These are phyloP conservation scores for Cyprinella venusta DNA, from an alignment of 2,797 vertebrate genomes.

Conservation along the genomic window DNA sequence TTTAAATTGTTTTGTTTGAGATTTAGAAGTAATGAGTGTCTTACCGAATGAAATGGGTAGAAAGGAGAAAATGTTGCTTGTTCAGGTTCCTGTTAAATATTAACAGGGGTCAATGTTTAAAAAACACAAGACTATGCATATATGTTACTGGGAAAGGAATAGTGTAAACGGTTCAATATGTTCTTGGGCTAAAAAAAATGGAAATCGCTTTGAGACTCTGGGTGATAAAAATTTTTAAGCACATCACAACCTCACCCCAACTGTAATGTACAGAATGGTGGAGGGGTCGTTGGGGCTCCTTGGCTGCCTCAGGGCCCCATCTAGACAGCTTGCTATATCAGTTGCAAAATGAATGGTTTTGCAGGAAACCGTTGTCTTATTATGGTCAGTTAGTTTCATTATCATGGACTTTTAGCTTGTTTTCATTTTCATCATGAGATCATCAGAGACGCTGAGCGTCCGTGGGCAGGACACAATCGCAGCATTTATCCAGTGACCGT, in stretches of 20 bases:
- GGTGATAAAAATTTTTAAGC: neutral
- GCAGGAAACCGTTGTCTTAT: neutral
- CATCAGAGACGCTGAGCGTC: no score
- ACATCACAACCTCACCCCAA: neutral
- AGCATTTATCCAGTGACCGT: no score
- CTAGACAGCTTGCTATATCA: neutral
- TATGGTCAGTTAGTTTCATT: no score
- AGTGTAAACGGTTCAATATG: neutral
- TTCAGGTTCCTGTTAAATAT: constrained; percentile 38
- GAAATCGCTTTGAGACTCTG: neutral
- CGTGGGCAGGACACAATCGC: no score
- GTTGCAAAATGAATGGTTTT: neutral
- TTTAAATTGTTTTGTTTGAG: neutral
- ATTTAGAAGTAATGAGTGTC: constrained; percentile 1
- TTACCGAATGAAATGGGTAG: constrained; percentile 14
- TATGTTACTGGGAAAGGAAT: neutral
- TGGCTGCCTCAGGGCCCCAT: neutral
- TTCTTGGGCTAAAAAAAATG: neutral
- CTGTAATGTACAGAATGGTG: neutral
- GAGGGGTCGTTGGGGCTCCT: neutral
- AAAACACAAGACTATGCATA: neutral
- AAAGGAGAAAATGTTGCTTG: neutral
- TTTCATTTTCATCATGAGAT: no score
- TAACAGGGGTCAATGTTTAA: constrained; percentile 35
- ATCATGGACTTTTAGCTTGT: no score